These are phyloP conservation scores for Polia nebulosa DNA, from an alignment of 2,888 invertebrate genomes.

Conservation along the genomic window DNA sequence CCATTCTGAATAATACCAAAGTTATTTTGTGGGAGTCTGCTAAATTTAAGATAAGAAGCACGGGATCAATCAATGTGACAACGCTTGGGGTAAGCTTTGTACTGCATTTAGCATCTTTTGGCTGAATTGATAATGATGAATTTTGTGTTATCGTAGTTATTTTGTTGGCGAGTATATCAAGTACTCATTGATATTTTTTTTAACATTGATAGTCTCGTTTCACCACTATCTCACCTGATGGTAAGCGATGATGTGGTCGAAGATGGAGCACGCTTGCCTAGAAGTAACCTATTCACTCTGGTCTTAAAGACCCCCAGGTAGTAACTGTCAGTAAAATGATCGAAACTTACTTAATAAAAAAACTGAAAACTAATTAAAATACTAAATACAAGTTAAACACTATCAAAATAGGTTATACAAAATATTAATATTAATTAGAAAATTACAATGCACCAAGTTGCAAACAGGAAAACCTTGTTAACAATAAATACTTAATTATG, in stretches of 20 bases:
- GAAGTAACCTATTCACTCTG: too few species aligned
- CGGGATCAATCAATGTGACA: background rate
- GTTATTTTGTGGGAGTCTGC: background rate
- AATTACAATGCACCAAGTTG: conserved; percentile 65
- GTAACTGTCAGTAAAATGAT: background rate
- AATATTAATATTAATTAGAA: conserved; percentile 61
- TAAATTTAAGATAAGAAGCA: background rate
- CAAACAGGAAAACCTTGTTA: conserved; percentile 79
- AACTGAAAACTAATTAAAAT: background rate
- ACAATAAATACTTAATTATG: conserved; percentile 16
- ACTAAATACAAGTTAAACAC: conserved; percentile 16
- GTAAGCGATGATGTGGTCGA: too few species aligned
- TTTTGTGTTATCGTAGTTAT: too few species aligned
- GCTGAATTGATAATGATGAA: background rate
- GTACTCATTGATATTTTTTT: too few species aligned
- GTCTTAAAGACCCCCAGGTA: too few species aligned
- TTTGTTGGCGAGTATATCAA: too few species aligned
- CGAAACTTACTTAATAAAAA: background rate
- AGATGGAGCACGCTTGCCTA: too few species aligned
- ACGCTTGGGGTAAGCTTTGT: background rate
- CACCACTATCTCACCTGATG: too few species aligned
- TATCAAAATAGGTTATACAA: conserved; percentile 65
- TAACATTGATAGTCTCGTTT: too few species aligned
- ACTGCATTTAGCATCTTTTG: background rate
- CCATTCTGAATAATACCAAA: too few species aligned